phyloP scores from a whole-genome alignment of 1,140 invertebrate genomes.

The Latrodectus geometricus region DNA sequence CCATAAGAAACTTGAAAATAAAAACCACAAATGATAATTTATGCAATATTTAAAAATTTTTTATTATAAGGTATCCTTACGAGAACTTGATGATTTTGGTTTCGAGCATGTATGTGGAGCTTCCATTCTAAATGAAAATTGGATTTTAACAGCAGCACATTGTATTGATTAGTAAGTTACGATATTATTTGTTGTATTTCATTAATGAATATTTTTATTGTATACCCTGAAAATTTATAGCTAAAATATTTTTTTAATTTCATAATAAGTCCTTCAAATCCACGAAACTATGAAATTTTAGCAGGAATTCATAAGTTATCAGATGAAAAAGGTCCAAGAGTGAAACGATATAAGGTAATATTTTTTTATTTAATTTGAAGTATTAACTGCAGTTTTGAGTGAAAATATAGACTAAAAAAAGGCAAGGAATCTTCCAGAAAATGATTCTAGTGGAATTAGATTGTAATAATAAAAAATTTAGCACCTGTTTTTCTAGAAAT shows the following conservation, averaged over 20 bases:
- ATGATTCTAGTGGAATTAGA: no score
- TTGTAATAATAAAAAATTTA: no score
- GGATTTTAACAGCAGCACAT: constrained; percentile 77
- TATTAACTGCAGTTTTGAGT: no score
- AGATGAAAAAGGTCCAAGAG: background rate
- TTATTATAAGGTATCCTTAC: constrained; percentile 31
- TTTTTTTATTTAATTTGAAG: background rate
- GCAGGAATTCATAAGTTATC: constrained; percentile 31
- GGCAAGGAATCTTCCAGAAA: no score
- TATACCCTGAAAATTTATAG: background rate
- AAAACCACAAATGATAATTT: no score
- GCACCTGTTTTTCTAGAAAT: no score
- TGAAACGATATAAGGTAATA: constrained; percentile 10
- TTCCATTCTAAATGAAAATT: constrained; percentile 87
- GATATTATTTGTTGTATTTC: no score
- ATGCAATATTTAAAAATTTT: no score
- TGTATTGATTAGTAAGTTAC: constrained; percentile 65
- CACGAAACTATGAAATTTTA: constrained; percentile 3
- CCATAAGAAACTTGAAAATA: no score
- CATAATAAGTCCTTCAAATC: background rate
- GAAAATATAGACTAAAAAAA: no score
- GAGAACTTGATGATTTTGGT: background rate
- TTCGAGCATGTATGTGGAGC: constrained; percentile 78
- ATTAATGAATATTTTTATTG: background rate
- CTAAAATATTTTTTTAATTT: background rate